Percentiles rank a stretch among this genome's conserved stretches.
phyloP scores from a whole-genome alignment of 2,797 vertebrate species.

The Lophotriccus pileatus region DNA sequence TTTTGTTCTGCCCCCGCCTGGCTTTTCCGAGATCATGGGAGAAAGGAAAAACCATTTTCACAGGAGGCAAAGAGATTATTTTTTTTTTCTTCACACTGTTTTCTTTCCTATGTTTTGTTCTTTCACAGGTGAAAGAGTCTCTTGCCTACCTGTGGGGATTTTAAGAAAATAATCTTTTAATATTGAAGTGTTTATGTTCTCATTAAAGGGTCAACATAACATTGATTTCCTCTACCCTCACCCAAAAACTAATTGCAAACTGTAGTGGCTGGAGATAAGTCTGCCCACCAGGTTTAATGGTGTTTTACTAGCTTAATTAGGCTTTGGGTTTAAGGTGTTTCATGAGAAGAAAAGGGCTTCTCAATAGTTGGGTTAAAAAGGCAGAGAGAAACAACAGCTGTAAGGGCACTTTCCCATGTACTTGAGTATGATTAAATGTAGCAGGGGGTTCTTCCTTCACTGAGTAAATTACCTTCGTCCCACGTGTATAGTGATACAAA shows the following conservation, averaged over 20 bases:
- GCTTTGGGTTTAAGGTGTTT: constrained; percentile 40
- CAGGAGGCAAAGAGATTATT: neutral
- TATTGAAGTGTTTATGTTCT: constrained; percentile 43
- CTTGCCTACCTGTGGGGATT: neutral
- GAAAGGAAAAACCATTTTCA: neutral
- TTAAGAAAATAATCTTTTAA: constrained; percentile 54
- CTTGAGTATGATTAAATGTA: constrained; percentile 71
- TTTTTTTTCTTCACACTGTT: neutral
- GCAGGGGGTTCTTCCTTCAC: constrained; percentile 60
- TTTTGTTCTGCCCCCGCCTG: neutral
- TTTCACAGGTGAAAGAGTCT: constrained; percentile 6
- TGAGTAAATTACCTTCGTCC: constrained; percentile 73
- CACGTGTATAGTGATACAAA: constrained; percentile 71
- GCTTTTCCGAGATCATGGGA: neutral
- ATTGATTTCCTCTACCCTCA: constrained; percentile 21
- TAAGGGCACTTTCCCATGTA: constrained; percentile 64
- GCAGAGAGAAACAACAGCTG: neutral
- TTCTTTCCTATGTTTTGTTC: neutral
- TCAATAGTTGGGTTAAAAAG: constrained; percentile 32
- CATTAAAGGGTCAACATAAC: constrained; percentile 25
- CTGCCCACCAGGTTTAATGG: constrained; percentile 14
- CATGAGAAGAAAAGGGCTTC: constrained; percentile 48
- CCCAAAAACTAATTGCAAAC: constrained; percentile 48
- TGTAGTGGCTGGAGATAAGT: constrained; percentile 30
- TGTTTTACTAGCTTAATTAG: constrained; percentile 60